Evolutionary conservation across 2,797 vertebrate species (phyloP).

Genomic region (Jordanella pulchra): DNA sequence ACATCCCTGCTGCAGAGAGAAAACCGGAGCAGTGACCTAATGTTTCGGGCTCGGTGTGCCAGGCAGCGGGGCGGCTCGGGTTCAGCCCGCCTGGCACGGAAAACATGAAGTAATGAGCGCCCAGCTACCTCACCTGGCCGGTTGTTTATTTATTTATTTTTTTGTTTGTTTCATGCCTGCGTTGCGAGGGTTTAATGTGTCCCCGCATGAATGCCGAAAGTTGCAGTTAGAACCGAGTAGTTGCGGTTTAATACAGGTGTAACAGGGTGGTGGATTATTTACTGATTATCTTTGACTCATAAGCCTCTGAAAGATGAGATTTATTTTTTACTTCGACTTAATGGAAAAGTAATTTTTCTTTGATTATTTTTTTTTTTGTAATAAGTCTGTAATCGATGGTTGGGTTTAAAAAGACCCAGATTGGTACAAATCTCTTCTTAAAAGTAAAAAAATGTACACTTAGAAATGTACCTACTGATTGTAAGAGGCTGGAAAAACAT

Average conservation of each 20-base stretch:
- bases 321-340: neutral
- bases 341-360: neutral
- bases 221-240: conserved; percentile 13
- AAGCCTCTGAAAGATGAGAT: too few relatives aligned
- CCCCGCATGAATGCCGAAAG: conserved; percentile 44
- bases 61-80: conserved; percentile 27
- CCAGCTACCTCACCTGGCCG: conserved; percentile 22
- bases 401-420: too few relatives aligned
- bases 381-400: too few relatives aligned
- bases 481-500: neutral
- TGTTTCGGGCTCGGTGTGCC: conserved; percentile 38
- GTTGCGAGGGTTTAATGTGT: neutral
- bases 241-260: neutral
- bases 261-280: neutral
- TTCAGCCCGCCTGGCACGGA: conserved; percentile 36
- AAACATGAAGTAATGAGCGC: conserved; percentile 38
- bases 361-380: neutral
- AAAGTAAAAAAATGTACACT: neutral
- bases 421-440: neutral
- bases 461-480: neutral
- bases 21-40: conserved; percentile 28
- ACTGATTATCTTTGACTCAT: neutral
- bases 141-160: conserved; percentile 9
- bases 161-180: conserved; percentile 32
- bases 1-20: conserved; percentile 29